phyloP scores from a whole-genome alignment of 2,797 vertebrate genomes.

The Kryptopterus vitreolus region DNA sequence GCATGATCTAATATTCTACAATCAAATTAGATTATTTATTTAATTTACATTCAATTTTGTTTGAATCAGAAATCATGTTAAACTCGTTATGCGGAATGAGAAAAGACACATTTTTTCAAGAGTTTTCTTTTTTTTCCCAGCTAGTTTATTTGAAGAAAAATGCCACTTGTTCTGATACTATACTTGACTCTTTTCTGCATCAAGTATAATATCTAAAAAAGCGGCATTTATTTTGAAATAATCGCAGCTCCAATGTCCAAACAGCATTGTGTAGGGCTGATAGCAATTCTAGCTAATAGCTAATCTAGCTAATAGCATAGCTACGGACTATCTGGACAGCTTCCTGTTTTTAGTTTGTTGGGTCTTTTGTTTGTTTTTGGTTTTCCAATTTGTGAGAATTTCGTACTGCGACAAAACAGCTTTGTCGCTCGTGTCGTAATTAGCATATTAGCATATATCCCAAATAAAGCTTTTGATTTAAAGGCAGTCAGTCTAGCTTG shows the following conservation, averaged over 20 bases:
- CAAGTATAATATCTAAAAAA: too few relatives aligned
- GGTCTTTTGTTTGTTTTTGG: too few relatives aligned
- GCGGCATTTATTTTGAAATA: too few relatives aligned
- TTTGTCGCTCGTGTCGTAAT: not conserved
- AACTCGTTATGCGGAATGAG: not conserved
- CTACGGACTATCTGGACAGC: not conserved
- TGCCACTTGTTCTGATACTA: too few relatives aligned
- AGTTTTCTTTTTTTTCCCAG: too few relatives aligned
- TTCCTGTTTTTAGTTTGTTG: not conserved
- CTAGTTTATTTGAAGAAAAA: too few relatives aligned
- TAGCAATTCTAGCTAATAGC: not conserved
- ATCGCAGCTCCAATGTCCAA: too few relatives aligned
- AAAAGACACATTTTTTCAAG: not conserved
- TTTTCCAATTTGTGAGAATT: not conserved
- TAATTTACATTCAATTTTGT: not conserved
- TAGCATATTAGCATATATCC: not conserved
- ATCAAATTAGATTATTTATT: too few relatives aligned
- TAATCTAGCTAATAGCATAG: not conserved
- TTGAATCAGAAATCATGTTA: not conserved
- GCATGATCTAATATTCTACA: too few relatives aligned
- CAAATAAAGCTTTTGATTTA: not conserved
- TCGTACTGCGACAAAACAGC: not conserved
- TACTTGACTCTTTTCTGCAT: too few relatives aligned
- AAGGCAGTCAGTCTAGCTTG: not conserved
- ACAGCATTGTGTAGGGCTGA: not conserved